Evolutionary conservation across 2,797 vertebrate genomes (phyloP), one percentile per base, ranked within the genome.

Genomic region (Rhinatrema bivittatum): DNA sequence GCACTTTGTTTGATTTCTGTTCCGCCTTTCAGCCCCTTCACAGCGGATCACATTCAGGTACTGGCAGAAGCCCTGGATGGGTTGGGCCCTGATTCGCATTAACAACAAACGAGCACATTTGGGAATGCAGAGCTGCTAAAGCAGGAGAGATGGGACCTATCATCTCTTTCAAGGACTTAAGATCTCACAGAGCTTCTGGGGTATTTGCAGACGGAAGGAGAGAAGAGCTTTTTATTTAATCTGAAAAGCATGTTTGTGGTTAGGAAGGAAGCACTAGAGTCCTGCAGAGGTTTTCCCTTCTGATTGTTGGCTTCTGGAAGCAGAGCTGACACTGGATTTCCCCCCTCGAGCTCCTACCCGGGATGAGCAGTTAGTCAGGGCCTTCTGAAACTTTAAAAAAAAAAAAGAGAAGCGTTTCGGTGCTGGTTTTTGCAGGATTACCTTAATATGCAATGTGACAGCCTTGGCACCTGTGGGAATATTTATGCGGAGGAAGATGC

Each of bases 81-180:
- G n/a, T n/a, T n/a, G n/a, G n/a, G n/a, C n/a, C n/a, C n/a, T n/a
- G n/a, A n/a, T n/a, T n/a, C n/a, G n/a, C n/a, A n/a, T n/a, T n/a
- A n/a, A n/a, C n/a, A n/a, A n/a, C n/a, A n/a, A n/a, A n/a, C n/a
- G n/a, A n/a, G n/a, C n/a, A n/a, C n/a, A n/a, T n/a, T n/a, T n/a
- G n/a, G n/a, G n/a, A n/a, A n/a, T n/a, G n/a, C n/a, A n/a, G n/a
- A n/a, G n/a, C n/a, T n/a, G n/a, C n/a, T 31, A 46, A 9, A 29
- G 58, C 61, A 55, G 31, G 56, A 40, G 32, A 67, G 60, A 52
- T 55, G 61, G 62, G 60, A 76, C 70, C n/a, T n/a, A n/a, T 76
- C 53, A 73, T 70, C 61, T 60, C 62, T 65, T 41, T 49, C 50
- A 52, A 65, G 65, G 50, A 57, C 65, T n/a, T 66, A 52, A 65